A percentile compares a stretch with the other conserved stretches of the same genome.
Evolutionary conservation across 2,113 vertebrate genomes (phyloP).

Genomic region (Scartelaos histophorus): DNA sequence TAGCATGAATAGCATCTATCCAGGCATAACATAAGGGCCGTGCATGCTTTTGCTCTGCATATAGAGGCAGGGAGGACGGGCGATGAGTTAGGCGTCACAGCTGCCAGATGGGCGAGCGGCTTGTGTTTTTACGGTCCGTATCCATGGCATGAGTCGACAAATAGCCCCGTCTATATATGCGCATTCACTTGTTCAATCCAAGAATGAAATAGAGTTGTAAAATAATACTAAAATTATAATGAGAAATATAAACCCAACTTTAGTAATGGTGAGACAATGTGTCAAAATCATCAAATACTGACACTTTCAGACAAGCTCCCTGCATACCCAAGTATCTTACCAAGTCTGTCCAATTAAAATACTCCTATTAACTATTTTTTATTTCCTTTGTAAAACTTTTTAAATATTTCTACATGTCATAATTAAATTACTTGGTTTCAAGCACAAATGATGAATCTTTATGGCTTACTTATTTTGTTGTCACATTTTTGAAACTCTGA

Average conservation of each 20-base stretch:
- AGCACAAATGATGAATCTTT: no score
- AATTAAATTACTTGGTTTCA: no score
- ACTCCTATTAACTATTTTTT: background rate
- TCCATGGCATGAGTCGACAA: slow-evolving; percentile 40
- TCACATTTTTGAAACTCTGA: background rate
- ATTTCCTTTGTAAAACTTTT: background rate
- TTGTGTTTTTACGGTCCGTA: slow-evolving; percentile 53
- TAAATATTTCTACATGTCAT: no score
- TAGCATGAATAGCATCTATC: background rate
- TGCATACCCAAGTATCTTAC: background rate
- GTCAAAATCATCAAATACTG: background rate
- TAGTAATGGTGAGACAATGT: background rate
- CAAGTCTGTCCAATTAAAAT: background rate
- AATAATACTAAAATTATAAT: slow-evolving; percentile 4
- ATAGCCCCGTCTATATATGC: slow-evolving; percentile 9
- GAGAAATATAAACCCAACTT: slow-evolving; percentile 6
- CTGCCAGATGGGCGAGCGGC: slow-evolving; percentile 54
- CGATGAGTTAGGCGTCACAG: slow-evolving; percentile 39
- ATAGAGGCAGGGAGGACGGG: slow-evolving; percentile 47
- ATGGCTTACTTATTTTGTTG: background rate
- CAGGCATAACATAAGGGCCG: slow-evolving; percentile 49
- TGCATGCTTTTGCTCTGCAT: slow-evolving; percentile 39
- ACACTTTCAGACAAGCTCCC: no score
- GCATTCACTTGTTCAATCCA: slow-evolving; percentile 13
- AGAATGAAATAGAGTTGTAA: slow-evolving; percentile 3